phyloP scores from a whole-genome alignment of 1,140 invertebrate species.

The Gryon sp. region DNA sequence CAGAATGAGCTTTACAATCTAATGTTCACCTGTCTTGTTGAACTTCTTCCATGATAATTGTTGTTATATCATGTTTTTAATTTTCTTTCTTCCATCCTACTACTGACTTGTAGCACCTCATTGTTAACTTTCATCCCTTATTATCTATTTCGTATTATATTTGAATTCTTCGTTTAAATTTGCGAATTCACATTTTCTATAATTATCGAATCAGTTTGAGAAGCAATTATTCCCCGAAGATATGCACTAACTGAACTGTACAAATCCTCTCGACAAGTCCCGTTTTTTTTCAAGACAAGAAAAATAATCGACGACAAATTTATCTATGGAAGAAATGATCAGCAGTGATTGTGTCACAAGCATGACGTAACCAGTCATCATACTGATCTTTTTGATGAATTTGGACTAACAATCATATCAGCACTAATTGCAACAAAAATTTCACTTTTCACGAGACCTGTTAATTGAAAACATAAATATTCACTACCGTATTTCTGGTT shows the following conservation, averaged over 20 bases:
- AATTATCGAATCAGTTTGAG: conserved; percentile 44
- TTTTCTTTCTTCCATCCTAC: conserved; percentile 20
- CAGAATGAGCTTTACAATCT: conserved; percentile 41
- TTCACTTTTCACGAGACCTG: conserved; percentile 44
- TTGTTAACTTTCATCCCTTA: conserved; percentile 34
- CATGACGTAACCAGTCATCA: conserved; percentile 45
- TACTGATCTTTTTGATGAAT: neutral
- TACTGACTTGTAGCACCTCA: conserved; percentile 37
- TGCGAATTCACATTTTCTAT: conserved; percentile 32
- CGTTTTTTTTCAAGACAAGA: conserved; percentile 29
- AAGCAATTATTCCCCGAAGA: conserved; percentile 40
- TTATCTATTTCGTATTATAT: conserved; percentile 46
- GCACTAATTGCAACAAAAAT: conserved; percentile 29
- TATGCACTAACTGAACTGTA: conserved; percentile 48
- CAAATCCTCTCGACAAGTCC: conserved; percentile 35
- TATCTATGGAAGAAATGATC: conserved; percentile 58
- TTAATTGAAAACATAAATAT: neutral
- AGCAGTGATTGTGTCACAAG: conserved; percentile 42
- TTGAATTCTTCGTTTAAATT: conserved; percentile 39
- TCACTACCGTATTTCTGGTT: conserved; percentile 44
- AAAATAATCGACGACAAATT: conserved; percentile 30
- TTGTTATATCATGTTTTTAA: conserved; percentile 24
- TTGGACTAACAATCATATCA: conserved; percentile 7
- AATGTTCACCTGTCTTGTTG: conserved; percentile 44
- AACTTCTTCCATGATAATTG: conserved; percentile 20